Evolutionary conservation across 2,888 invertebrate genomes (phyloP), one percentile per base, ranked within the genome.

Genomic region (Tenthredo amoena): DNA sequence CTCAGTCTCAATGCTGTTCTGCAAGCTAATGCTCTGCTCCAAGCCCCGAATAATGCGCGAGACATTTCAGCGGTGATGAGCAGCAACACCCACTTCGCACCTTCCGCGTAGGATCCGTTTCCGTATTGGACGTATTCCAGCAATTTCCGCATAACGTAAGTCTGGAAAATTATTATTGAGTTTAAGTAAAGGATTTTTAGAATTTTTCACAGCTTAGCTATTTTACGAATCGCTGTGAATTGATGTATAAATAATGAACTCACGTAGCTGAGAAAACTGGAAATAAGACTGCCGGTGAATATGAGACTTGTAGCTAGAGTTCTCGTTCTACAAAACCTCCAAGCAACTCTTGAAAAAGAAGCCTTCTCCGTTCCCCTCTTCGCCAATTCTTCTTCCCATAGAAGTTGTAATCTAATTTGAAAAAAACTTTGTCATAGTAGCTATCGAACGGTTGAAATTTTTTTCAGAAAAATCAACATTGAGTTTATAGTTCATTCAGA

Each of bases 231-330:
- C 12, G 21, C 62, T 12, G n/a, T n/a, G 1, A 37, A 43, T 65
- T 15, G 9, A 26, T 26, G 18, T n/a, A 47, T 40, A 6, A 58
- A 58, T 72, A 83, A 5, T 40, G 0, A 43, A 93, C 94, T 92
- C 92, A 95, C 95, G 72, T 95, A 94, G 86, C 94, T 94, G 84
- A 94, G 88, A 89, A 95, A 95, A 86, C 95, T 94, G 84, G 94
- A 90, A 55, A 92, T 87, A 9, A 94, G 89, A 79, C 94, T 93
- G 6, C 92, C 87, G 1, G 94, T 89, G 84, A 94, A 94, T 74
- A 95, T 87, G 34, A 94, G 83, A 65, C 94, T 92, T 6, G 94
- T 93, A 34, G 94, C 85, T 10, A 94, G 89, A 68, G 94, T 89
- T 71, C 95, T 91, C 15, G 94, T 94, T 84, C 94, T 91, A 68